These are phyloP conservation scores for Eilema griseolum DNA, from an alignment of 2,888 invertebrate species.

Conservation along the genomic window DNA sequence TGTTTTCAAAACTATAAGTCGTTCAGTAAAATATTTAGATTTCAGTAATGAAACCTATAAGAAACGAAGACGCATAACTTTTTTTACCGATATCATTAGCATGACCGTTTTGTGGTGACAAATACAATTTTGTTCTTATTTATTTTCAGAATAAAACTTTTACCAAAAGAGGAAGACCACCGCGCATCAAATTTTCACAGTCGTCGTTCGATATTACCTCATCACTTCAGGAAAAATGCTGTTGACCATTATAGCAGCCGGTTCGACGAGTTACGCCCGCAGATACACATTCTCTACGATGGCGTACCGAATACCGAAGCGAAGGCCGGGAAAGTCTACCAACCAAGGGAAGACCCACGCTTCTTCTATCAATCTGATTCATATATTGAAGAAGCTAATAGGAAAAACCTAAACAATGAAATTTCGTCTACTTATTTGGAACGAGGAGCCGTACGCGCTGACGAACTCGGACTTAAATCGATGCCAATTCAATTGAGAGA, in stretches of 20 bases:
- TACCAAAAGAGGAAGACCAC: slow-evolving; percentile 56
- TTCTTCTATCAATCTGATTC: slow-evolving; percentile 80
- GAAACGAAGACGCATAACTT: slow-evolving; percentile 20
- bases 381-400: slow-evolving; percentile 75
- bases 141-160: slow-evolving; percentile 64
- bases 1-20: slow-evolving; percentile 49
- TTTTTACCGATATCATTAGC: slow-evolving; percentile 41
- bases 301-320: slow-evolving; percentile 58
- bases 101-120: slow-evolving; percentile 23
- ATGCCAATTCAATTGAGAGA: slow-evolving; percentile 52
- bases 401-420: slow-evolving; percentile 69
- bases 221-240: slow-evolving; percentile 67
- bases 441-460: slow-evolving; percentile 66
- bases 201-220: slow-evolving; percentile 55
- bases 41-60: slow-evolving; percentile 33
- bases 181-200: slow-evolving; percentile 45
- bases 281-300: slow-evolving; percentile 61
- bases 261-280: slow-evolving; percentile 61
- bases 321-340: slow-evolving; percentile 67
- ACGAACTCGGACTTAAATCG: slow-evolving; percentile 48
- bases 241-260: slow-evolving; percentile 76
- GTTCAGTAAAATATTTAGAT: slow-evolving; percentile 64
- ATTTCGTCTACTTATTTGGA: slow-evolving; percentile 73
- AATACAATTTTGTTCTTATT: slow-evolving; percentile 35
- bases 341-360: slow-evolving; percentile 78